Base-by-base conservation (phyloP, 2,888 invertebrate species). In the Cephus pygmeus region DNA sequence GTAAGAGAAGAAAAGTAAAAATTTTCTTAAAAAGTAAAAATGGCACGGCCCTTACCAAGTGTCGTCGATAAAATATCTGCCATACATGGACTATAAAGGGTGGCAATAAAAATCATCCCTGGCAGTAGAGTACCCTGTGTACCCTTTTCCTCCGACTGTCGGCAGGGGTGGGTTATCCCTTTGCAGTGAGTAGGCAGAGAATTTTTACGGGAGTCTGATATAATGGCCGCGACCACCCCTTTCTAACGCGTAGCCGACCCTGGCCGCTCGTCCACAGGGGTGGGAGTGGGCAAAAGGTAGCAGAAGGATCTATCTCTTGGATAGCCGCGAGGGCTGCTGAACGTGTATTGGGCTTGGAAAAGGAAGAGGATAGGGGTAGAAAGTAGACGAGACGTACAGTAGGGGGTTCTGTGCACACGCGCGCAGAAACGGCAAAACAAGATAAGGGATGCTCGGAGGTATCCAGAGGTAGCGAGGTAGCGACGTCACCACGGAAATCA, bases 401-500 rank as follows among this genome's bases (percentile, higher is more conserved):
- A 71, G 71, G 34, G 31, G 34, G 23, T 15, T 31, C 31, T 30
- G 34, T 11, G 36, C 74, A 35, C 36, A 35, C 74, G 74, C 74
- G 74, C 68, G 56, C 69, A 84, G 85, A 84, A 85, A 84, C 81
- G 82, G 85, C 87, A 87, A 88, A 89, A 87, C 85, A 86, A 90
- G 88, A 88, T 87, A 88, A 82, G 81, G 75, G 69, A 40, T 73
- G 68, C n/a, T 34, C 74, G 68, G 69, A 77, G 73, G 79, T 78
- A 81, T 79, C 81, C 75, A 80, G 74, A 78, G 80, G 82, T 79
- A 85, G 86, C 85, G 86, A 88, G 87, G 87, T 87, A 88, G 88
- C 88, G 89, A 88, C 90, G 91, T 91, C 93, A 92, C 92, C 91
- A 90, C 92, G 93, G 93, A 93, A 93, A 94, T 94, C 93, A 93